Evolutionary conservation across 2,888 invertebrate species (phyloP).

Genomic region (Pristionchus fissidentatus): DNA sequence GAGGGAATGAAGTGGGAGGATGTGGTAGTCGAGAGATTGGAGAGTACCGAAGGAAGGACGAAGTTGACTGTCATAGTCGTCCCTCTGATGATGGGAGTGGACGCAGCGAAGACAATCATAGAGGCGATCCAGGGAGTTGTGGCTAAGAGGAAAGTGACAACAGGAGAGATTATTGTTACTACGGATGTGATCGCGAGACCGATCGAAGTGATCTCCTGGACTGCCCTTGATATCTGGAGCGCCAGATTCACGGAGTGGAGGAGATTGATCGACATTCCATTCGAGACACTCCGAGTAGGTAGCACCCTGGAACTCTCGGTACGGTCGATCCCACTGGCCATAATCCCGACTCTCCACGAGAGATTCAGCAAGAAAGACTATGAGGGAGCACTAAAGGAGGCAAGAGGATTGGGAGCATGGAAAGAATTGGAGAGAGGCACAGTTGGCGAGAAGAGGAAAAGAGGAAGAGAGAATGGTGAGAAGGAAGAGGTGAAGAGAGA

Average conservation of each 20-base stretch:
- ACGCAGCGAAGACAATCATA: not conserved
- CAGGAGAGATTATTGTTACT: not conserved
- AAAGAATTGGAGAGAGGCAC: not conserved
- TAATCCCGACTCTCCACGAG: not conserved
- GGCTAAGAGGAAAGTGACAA: not conserved
- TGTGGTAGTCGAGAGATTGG: not conserved
- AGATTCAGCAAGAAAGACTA: not conserved
- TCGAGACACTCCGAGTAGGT: too few species aligned
- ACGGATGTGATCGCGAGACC: not conserved
- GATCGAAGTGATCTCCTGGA: not conserved
- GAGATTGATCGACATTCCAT: not conserved
- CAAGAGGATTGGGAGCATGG: not conserved
- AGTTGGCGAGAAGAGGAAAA: not conserved
- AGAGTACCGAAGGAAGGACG: not conserved
- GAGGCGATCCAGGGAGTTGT: not conserved
- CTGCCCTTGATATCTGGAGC: not conserved
- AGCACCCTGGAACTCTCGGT: not conserved
- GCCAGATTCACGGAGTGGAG: not conserved
- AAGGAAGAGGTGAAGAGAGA: not conserved
- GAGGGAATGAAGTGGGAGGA: not conserved
- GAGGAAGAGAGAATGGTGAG: not conserved
- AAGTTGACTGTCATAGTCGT: not conserved
- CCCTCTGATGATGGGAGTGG: not conserved
- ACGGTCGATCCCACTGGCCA: not conserved
- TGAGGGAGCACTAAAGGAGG: not conserved